phyloP scores from a whole-genome alignment of 35 echinoderm and acorn worm genomes.

The Acanthaster planci region DNA sequence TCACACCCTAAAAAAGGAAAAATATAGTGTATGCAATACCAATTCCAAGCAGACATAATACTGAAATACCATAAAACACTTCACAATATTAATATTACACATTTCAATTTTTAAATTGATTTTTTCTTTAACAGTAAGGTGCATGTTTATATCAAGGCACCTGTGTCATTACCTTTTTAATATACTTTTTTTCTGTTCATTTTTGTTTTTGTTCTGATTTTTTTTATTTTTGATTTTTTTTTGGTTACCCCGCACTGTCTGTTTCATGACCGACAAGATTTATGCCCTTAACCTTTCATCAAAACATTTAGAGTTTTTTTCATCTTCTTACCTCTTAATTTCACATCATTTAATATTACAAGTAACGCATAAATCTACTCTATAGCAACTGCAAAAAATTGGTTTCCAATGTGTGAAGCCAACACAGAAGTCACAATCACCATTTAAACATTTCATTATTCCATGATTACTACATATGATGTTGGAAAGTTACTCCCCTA shows the following conservation, averaged over 20 bases:
- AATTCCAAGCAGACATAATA: no score
- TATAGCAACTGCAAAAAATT: no score
- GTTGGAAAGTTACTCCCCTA: neutral
- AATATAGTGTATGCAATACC: no score
- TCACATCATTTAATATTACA: no score
- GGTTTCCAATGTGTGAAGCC: no score
- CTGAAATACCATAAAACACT: no score
- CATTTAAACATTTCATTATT: no score
- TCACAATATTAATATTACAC: conserved; percentile 8
- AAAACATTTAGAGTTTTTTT: neutral
- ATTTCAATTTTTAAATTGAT: neutral
- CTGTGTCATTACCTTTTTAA: neutral
- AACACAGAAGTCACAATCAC: no score
- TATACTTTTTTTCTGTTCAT: neutral
- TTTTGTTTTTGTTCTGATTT: neutral
- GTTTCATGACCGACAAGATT: neutral
- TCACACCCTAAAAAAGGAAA: no score
- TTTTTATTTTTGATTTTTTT: neutral
- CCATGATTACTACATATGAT: neutral
- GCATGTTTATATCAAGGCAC: conserved; percentile 14
- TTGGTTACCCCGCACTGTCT: no score
- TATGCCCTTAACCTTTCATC: neutral
- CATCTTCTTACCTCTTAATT: neutral
- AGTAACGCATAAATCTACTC: no score
- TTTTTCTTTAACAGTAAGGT: neutral